These are phyloP conservation scores for Onychomys arenicola DNA, from an alignment of 2,797 vertebrate genomes.

Conservation along the genomic window DNA sequence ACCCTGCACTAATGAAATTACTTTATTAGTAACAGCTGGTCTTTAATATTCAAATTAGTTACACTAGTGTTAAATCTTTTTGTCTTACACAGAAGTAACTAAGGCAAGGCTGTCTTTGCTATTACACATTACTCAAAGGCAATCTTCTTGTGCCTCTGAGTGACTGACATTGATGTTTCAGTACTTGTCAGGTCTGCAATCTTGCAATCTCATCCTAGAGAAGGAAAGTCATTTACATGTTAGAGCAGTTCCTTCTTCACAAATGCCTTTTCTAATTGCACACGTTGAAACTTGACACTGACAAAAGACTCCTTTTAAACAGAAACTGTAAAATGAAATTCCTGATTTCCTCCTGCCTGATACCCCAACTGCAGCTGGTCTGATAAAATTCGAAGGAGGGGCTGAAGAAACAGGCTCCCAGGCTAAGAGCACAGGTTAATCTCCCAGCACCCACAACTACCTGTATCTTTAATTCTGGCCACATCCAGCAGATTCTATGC, in stretches of 20 bases:
- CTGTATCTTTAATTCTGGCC: background rate
- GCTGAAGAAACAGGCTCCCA: background rate
- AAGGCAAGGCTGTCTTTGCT: too few relatives aligned
- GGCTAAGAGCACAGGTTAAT: background rate
- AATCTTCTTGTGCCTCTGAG: background rate
- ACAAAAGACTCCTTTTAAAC: background rate
- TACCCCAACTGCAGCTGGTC: accelerated
- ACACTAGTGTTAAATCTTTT: background rate
- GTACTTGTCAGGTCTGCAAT: background rate
- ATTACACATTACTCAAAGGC: background rate
- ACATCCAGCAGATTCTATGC: background rate
- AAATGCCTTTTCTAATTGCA: background rate
- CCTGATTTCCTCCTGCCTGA: background rate
- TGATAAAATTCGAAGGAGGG: background rate
- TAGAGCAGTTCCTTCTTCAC: background rate
- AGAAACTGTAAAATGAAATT: background rate
- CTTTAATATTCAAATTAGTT: background rate
- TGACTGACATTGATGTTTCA: background rate
- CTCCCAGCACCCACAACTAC: background rate
- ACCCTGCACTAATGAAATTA: background rate
- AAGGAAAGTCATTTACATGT: background rate
- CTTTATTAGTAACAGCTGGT: background rate
- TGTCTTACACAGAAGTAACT: background rate
- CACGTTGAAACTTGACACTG: background rate
- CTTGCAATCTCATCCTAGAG: background rate